Base-by-base conservation (phyloP, 2,797 vertebrate genomes). In the Trematomus bernacchii region DNA sequence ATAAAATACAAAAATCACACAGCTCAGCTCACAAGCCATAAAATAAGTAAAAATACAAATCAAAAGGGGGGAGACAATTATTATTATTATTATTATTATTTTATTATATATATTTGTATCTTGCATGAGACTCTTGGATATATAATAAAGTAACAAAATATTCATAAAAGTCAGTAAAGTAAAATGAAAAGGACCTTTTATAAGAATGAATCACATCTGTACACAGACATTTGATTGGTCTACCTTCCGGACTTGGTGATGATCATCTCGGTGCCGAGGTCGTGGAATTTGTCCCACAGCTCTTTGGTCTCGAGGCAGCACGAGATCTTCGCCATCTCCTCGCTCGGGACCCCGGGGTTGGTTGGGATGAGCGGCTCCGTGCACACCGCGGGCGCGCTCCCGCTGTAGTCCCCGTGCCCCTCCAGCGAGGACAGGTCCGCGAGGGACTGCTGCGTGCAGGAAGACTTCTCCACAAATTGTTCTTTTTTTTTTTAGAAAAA, bases 191-290 rank as follows among this genome's bases (percentile, higher is more conserved):
- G 0, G 33, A 9, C 33, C 33, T 37, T 37, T 37, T 37, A 7
- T 37, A 8, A 37, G 33, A 37, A 37, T 37, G 33, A 37, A 37
- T 9, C 33, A 37, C 33, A 37, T 37, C 33, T 37, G 1, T 37
- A 8, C 33, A 9, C 8, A 33, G 14, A 14, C 42, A 71, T 10
- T 5, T 2, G 1, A 16, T 27, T n/a, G 19, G 0, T 2, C 91
- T 91, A 99, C 98, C 98, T 97, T 73, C 98, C 98, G 0, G 98
- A 99, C 90, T 99, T 99, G 77, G 98, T 99, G 92, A 99, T 99
- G 92, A 99, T 99, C 98, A 99, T 99, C 91, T 99, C 98, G 0
- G 98, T 99, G 23, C 98, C 98, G 72, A 99, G 94, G 0, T 99
- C 98, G 47, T 99, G 98, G 59, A 99, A 99, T 76, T 99, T 99